Evolutionary conservation across 2,888 invertebrate species (phyloP).

Genomic region (Disparrhopalites patrizii): DNA sequence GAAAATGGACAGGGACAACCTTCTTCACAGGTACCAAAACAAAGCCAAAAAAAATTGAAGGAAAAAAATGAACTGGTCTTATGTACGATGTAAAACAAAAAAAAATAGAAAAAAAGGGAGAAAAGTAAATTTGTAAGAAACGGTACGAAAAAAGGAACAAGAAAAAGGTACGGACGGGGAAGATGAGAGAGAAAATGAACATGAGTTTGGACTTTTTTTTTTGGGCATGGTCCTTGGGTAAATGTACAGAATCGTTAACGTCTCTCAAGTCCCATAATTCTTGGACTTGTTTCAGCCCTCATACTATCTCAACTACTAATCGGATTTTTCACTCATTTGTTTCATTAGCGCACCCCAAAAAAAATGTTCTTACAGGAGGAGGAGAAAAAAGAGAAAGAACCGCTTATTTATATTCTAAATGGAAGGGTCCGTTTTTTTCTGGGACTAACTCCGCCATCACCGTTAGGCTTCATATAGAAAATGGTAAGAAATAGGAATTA

Average conservation of each 20-base stretch:
- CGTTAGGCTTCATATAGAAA: no score
- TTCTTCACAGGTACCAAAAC: background rate
- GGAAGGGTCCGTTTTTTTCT: no score
- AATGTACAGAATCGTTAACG: background rate
- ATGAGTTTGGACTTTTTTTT: background rate
- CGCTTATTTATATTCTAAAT: background rate
- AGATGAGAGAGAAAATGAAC: background rate
- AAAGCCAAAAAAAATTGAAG: background rate
- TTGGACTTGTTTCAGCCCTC: constrained; percentile 8
- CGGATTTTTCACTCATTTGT: constrained; percentile 24
- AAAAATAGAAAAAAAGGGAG: background rate
- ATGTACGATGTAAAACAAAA: background rate
- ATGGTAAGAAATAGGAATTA: no score
- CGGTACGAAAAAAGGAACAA: no score
- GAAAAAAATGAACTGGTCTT: background rate
- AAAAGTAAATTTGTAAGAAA: background rate
- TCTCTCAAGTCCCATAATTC: background rate
- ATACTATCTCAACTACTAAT: constrained; percentile 14
- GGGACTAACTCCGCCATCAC: no score
- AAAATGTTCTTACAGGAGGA: no score
- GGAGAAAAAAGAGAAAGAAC: background rate
- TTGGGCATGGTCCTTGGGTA: background rate
- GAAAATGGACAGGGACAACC: background rate
- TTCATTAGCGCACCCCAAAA: constrained; percentile 23
- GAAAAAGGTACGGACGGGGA: background rate